These are phyloP conservation scores for Stomorhina lunata DNA, from an alignment of 2,888 invertebrate species.

Conservation along the genomic window DNA sequence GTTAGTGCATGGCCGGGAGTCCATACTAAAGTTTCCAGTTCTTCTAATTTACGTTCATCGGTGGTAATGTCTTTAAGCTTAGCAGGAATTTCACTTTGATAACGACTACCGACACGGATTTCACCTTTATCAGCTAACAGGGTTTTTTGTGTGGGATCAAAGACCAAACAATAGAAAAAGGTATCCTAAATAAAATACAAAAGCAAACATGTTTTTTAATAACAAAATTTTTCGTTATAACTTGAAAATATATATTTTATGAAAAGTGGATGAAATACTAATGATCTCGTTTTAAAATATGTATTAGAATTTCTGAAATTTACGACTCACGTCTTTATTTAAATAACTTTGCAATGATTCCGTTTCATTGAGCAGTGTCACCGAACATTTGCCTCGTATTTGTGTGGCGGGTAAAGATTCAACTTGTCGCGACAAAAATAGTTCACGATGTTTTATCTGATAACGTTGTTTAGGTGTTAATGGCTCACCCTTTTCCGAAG, in stretches of 20 bases:
- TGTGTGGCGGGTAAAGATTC: slow-evolving; percentile 99
- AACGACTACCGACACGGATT: slow-evolving; percentile 94
- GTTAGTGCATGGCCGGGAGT: slow-evolving; percentile 94
- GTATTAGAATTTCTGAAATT: slow-evolving; percentile 69
- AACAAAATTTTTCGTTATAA: not conserved
- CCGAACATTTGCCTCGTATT: slow-evolving; percentile 99
- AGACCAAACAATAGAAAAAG: slow-evolving; percentile 99
- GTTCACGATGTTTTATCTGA: slow-evolving; percentile 97
- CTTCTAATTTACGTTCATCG: slow-evolving; percentile 84
- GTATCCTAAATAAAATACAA: slow-evolving; percentile 85
- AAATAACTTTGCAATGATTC: slow-evolving; percentile 98
- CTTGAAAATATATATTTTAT: not conserved
- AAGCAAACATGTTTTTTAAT: slow-evolving; percentile 15
- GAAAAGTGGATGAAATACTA: not conserved
- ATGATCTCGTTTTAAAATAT: not conserved
- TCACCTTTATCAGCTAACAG: slow-evolving; percentile 99
- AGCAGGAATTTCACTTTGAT: slow-evolving; percentile 96
- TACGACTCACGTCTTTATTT: slow-evolving; percentile 92
- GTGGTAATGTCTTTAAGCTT: slow-evolving; percentile 87
- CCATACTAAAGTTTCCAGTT: slow-evolving; percentile 96
- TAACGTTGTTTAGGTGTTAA: slow-evolving; percentile 93
- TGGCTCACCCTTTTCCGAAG: slow-evolving; percentile 82
- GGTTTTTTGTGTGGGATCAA: slow-evolving; percentile 99
- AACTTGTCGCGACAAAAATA: slow-evolving; percentile 98
- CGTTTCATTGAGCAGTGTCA: slow-evolving; percentile 99